A percentile compares a stretch with the other conserved stretches of the same genome.
phyloP scores from a whole-genome alignment of 2,888 invertebrate genomes.

The Eupsilia transversa region DNA sequence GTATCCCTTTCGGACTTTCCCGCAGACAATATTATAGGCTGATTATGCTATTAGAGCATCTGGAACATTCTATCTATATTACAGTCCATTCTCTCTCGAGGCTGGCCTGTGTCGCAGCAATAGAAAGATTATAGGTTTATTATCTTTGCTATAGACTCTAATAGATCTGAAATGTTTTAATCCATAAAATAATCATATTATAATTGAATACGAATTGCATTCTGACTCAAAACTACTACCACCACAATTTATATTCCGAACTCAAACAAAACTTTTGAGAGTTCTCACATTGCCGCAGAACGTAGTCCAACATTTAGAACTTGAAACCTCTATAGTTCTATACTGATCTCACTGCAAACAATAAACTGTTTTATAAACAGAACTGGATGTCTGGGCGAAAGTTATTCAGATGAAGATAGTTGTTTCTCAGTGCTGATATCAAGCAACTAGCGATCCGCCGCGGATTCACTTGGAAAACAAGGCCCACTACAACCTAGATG shows the following conservation, averaged over 20 bases:
- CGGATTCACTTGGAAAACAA: background rate
- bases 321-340: background rate
- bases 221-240: background rate
- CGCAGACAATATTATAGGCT: no score
- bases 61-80: no score
- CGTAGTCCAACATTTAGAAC: background rate
- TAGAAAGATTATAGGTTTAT: no score
- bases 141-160: background rate
- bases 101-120: no score
- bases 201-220: background rate
- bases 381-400: constrained; percentile 45
- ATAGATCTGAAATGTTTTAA: background rate
- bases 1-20: no score
- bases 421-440: background rate
- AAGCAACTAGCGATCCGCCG: background rate
- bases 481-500: background rate
- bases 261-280: constrained; percentile 10
- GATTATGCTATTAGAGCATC: no score
- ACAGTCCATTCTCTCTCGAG: no score
- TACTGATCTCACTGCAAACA: constrained; percentile 38
- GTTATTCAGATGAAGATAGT: background rate
- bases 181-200: background rate
- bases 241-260: background rate
- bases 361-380: constrained; percentile 62
- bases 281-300: constrained; percentile 6